phyloP scores from a whole-genome alignment of 2,888 invertebrate genomes.

The Drosophila mimica region DNA sequence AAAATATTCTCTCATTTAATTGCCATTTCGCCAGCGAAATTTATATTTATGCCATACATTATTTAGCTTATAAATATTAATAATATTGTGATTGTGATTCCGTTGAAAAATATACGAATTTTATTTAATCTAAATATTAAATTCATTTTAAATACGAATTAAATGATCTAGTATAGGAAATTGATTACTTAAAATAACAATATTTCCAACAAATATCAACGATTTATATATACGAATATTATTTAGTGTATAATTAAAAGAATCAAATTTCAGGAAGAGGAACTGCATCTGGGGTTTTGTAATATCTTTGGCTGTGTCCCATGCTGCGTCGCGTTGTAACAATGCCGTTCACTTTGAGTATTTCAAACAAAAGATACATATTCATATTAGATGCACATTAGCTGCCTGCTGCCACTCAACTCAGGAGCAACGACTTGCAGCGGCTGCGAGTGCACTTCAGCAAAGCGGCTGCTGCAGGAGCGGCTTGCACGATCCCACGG shows the following conservation, averaged over 20 bases:
- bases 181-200: background rate
- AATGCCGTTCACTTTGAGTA: slow-evolving; percentile 62
- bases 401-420: slow-evolving; percentile 66
- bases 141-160: background rate
- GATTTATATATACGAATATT: background rate
- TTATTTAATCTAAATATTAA: background rate
- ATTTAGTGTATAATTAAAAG: background rate
- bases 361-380: slow-evolving; percentile 69
- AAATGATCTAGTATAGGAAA: background rate
- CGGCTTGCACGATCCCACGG: slow-evolving; percentile 26
- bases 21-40: no score
- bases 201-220: background rate
- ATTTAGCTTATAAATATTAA: background rate
- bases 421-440: slow-evolving; percentile 63
- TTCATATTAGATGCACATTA: slow-evolving; percentile 83
- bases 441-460: slow-evolving; percentile 53
- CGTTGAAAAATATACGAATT: background rate
- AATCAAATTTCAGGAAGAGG: background rate
- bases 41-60: no score
- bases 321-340: slow-evolving; percentile 52
- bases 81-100: no score
- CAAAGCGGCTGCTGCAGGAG: slow-evolving; percentile 41
- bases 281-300: slow-evolving; percentile 3
- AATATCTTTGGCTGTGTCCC: slow-evolving; percentile 42
- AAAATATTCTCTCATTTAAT: background rate